phyloP scores from a whole-genome alignment of 2,888 invertebrate genomes.

The Volucella inflata region DNA sequence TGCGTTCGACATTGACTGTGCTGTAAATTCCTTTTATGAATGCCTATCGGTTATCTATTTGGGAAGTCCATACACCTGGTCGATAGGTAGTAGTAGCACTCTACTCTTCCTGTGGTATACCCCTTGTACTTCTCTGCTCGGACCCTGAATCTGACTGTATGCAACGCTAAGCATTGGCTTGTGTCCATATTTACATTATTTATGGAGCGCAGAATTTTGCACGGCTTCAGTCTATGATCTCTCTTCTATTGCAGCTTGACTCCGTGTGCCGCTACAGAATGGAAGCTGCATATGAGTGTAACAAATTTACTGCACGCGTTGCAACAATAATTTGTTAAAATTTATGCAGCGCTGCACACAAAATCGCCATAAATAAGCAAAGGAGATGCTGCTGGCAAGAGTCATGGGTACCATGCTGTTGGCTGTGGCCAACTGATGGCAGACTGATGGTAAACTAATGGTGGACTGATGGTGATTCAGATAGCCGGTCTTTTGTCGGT shows the following conservation, averaged over 20 bases:
- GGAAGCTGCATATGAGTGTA: conserved; percentile 56
- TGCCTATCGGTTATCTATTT: conserved; percentile 72
- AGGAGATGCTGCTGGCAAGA: neutral
- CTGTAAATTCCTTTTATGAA: conserved; percentile 67
- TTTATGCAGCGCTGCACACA: conserved; percentile 63
- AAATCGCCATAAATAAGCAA: conserved; percentile 68
- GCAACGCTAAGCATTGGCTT: conserved; percentile 65
- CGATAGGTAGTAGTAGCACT: conserved; percentile 6
- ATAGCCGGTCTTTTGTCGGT: conserved; percentile 50
- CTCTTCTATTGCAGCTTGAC: conserved; percentile 4
- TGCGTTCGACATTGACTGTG: conserved; percentile 65
- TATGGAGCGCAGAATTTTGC: conserved; percentile 73
- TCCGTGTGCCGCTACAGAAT: neutral
- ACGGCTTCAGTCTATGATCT: conserved; percentile 58
- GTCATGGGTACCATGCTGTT: neutral
- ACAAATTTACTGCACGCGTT: conserved; percentile 73
- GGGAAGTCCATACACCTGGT: conserved; percentile 74
- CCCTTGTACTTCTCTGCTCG: conserved; percentile 7
- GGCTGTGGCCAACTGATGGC: neutral
- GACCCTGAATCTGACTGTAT: conserved; percentile 8
- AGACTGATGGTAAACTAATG: neutral
- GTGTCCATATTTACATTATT: conserved; percentile 75
- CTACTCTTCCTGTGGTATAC: neutral
- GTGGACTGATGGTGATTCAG: conserved; percentile 34
- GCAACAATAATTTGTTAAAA: conserved; percentile 70